Conservation (phyloP, 2,888 invertebrate species). For the Apocheima hispidaria region DNA sequence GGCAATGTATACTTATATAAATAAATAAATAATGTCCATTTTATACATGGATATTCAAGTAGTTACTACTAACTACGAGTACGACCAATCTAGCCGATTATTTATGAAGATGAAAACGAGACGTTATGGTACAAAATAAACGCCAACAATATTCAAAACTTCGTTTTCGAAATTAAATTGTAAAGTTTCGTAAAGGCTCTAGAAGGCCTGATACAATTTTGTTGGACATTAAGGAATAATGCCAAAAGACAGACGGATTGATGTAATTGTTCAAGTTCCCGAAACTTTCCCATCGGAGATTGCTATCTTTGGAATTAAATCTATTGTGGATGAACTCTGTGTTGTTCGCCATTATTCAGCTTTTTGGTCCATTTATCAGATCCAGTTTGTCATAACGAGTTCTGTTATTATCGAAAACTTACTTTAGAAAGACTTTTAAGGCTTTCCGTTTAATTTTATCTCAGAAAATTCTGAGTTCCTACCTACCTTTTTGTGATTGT, state of each 20-base stretch:
- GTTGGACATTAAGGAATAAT: constrained; percentile 42
- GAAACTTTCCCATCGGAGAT: constrained; percentile 40
- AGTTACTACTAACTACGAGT: not conserved
- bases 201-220: constrained; percentile 43
- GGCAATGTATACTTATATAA: too few relatives aligned
- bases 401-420: constrained; percentile 19
- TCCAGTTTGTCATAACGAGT: constrained; percentile 25
- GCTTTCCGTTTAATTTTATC: constrained; percentile 6
- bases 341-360: constrained; percentile 28
- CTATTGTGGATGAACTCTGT: constrained; percentile 32
- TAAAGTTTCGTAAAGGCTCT: constrained; percentile 37
- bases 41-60: too few relatives aligned
- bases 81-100: not conserved
- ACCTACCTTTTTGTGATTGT: not conserved
- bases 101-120: not conserved
- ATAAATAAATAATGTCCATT: too few relatives aligned
- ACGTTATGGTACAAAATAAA: constrained; percentile 19
- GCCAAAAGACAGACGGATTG: constrained; percentile 46
- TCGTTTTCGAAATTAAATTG: constrained; percentile 26
- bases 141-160: constrained; percentile 26
- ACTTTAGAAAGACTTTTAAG: constrained; percentile 6
- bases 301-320: constrained; percentile 34
- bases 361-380: constrained; percentile 22
- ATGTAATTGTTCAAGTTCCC: constrained; percentile 45
- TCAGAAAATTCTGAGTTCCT: not conserved